phyloP scores from a whole-genome alignment of 2,888 invertebrate genomes.

The Drosophila putrida region DNA sequence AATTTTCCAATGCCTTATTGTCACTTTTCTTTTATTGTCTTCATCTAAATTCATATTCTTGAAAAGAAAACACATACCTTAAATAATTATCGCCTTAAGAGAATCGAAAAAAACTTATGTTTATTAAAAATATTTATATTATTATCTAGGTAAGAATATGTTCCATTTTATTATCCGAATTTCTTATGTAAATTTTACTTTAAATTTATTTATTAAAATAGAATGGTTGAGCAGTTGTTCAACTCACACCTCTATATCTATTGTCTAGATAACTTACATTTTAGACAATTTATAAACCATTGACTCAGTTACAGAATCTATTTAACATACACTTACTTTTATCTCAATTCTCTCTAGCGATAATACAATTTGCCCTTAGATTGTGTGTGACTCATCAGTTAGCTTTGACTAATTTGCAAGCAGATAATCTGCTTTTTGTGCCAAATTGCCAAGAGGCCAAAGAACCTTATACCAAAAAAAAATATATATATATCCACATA shows the following conservation, averaged over 20 bases:
- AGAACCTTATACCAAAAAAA: constrained; percentile 37
- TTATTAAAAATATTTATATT: not conserved
- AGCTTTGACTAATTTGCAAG: constrained; percentile 33
- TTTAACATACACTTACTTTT: constrained; percentile 1
- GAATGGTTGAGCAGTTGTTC: no score
- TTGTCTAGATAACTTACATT: not conserved
- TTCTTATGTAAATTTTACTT: not conserved
- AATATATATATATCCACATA: no score
- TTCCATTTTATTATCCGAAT: not conserved
- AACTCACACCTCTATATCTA: no score
- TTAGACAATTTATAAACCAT: not conserved
- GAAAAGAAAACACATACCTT: no score
- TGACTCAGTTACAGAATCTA: not conserved
- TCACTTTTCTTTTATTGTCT: no score
- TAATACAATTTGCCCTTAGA: constrained; percentile 3
- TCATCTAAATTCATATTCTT: no score
- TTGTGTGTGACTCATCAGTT: constrained; percentile 45
- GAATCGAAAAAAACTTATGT: no score
- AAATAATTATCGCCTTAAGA: no score
- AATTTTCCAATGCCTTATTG: no score
- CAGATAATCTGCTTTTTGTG: constrained; percentile 35
- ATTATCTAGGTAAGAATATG: not conserved
- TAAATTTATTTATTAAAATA: no score
- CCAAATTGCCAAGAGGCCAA: constrained; percentile 44
- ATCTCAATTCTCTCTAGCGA: constrained; percentile 10